Percentiles rank a stretch among this genome's conserved stretches.
Evolutionary conservation across 1,140 invertebrate species (phyloP).

Genomic region (Trachelipus rathkii): DNA sequence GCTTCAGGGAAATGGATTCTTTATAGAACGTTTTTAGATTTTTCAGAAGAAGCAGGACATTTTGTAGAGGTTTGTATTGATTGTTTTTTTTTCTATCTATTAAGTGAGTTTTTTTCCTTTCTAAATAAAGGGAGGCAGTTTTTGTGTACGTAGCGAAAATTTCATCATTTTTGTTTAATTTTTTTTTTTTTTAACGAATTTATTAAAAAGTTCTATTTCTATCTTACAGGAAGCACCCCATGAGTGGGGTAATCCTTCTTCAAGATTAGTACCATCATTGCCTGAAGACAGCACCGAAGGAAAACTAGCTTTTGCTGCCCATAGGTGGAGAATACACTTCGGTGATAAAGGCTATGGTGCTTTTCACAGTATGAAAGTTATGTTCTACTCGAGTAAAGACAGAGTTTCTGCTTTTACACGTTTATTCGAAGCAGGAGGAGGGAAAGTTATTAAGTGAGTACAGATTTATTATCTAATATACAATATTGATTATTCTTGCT

Average conservation of each 20-base stretch:
- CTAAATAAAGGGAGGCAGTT: too few species aligned
- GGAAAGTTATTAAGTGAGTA: slow-evolving; percentile 16
- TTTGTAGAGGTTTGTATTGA: slow-evolving; percentile 62
- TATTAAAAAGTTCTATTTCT: neutral
- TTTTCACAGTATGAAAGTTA: slow-evolving; percentile 24
- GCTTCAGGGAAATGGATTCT: slow-evolving; percentile 83
- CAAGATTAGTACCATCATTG: slow-evolving; percentile 29
- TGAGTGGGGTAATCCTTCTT: slow-evolving; percentile 50
- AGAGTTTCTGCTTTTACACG: slow-evolving; percentile 21
- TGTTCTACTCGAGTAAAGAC: slow-evolving; percentile 28
- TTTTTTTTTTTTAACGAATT: neutral
- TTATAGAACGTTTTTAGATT: slow-evolving; percentile 68
- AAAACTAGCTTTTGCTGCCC: slow-evolving; percentile 50
- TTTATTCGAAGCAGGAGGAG: slow-evolving; percentile 31
- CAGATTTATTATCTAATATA: neutral
- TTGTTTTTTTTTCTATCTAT: neutral
- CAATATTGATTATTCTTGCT: too few species aligned
- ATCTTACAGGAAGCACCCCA: slow-evolving; percentile 62
- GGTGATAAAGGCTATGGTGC: slow-evolving; percentile 3
- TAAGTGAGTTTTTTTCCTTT: neutral
- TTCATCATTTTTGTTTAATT: neutral
- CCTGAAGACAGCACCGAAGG: slow-evolving; percentile 23
- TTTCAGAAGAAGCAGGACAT: slow-evolving; percentile 58
- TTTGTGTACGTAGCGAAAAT: neutral
- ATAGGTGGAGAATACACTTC: slow-evolving; percentile 48